phyloP scores from a whole-genome alignment of 2,888 invertebrate species.

The Mongoloraphidia duomilia region DNA sequence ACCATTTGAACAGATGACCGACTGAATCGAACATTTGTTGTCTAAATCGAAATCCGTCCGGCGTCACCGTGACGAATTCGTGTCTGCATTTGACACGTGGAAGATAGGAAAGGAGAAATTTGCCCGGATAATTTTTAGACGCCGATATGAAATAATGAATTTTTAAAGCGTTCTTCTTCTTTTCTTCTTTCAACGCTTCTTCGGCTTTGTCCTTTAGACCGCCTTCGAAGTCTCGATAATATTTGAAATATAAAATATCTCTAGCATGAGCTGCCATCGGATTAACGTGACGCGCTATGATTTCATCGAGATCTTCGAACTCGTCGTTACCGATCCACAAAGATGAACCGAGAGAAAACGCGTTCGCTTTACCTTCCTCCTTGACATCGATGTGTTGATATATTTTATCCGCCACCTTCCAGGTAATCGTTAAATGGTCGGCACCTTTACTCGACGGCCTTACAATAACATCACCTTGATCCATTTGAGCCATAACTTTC shows the following conservation, averaged over 20 bases:
- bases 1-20: constrained; percentile 77
- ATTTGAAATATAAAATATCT: constrained; percentile 83
- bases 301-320: constrained; percentile 98
- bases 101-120: constrained; percentile 87
- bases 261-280: constrained; percentile 92
- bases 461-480: constrained; percentile 92
- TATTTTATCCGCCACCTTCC: constrained; percentile 92
- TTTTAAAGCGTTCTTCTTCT: constrained; percentile 70
- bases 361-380: constrained; percentile 93
- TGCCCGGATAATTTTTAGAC: constrained; percentile 74
- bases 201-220: constrained; percentile 80
- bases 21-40: constrained; percentile 77
- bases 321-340: constrained; percentile 84
- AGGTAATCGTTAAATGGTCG: constrained; percentile 93
- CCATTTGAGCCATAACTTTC: constrained; percentile 78
- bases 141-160: constrained; percentile 82
- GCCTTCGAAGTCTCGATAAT: constrained; percentile 63
- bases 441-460: constrained; percentile 94
- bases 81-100: constrained; percentile 74
- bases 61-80: constrained; percentile 82
- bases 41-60: constrained; percentile 86
- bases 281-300: constrained; percentile 88
- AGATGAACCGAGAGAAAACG: constrained; percentile 80
- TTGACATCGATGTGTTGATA: constrained; percentile 93
- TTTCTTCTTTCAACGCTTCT: constrained; percentile 76